phyloP scores from a whole-genome alignment of 2,797 vertebrate genomes.

The Megalops cyprinoides region DNA sequence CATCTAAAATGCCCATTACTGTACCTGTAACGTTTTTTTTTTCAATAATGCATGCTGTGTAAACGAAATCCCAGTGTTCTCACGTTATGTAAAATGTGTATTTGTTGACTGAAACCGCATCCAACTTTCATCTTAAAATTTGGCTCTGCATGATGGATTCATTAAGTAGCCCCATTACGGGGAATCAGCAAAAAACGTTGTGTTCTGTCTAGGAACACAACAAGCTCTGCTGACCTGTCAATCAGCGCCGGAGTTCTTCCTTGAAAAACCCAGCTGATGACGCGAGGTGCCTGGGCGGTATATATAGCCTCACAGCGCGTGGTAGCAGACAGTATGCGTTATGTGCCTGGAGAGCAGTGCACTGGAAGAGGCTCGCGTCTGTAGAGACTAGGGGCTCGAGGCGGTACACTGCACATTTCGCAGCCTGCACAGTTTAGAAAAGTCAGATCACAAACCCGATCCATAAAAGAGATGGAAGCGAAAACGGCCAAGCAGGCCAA shows the following conservation, averaged over 20 bases:
- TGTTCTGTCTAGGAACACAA: slow-evolving; percentile 44
- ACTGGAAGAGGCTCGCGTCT: neutral
- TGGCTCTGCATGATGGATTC: neutral
- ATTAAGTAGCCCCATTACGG: neutral
- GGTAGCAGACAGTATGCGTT: neutral
- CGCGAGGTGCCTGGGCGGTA: slow-evolving; percentile 45
- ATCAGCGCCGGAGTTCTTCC: slow-evolving; percentile 31
- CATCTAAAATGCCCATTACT: too few species aligned
- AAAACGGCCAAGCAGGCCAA: slow-evolving; percentile 1
- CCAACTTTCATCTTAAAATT: too few species aligned
- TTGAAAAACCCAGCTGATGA: slow-evolving; percentile 11
- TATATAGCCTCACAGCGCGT: slow-evolving; percentile 39
- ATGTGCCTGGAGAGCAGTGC: neutral
- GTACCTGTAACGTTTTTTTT: too few species aligned
- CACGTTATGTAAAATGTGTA: too few species aligned
- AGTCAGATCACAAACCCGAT: neutral
- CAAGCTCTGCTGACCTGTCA: slow-evolving; percentile 38
- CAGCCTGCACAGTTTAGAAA: neutral
- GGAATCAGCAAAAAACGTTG: slow-evolving; percentile 25
- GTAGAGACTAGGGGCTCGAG: neutral
- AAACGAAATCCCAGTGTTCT: too few species aligned
- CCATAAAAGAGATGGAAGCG: slow-evolving; percentile 45
- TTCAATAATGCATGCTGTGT: too few species aligned
- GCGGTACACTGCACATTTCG: neutral
- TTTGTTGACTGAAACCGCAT: too few species aligned